Base-by-base conservation (phyloP, 2,113 vertebrate species). In the Neofelis nebulosa region DNA sequence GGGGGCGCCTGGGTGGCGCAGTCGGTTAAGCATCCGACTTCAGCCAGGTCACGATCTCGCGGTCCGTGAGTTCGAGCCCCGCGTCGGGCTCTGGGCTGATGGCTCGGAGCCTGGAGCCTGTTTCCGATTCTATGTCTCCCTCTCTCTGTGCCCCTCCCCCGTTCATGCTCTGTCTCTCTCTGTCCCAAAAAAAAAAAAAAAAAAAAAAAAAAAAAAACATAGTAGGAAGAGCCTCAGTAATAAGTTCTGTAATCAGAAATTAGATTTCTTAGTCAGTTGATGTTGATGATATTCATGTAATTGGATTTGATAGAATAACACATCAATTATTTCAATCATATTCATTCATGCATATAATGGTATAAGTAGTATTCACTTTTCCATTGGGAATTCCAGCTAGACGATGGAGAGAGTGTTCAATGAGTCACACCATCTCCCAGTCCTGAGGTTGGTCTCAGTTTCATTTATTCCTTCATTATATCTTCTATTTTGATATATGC, bases 201-300 rank as follows among this genome's bases (percentile, higher is more conserved):
- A n/a, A n/a, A n/a, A n/a, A n/a, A n/a, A n/a, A n/a, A n/a, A n/a
- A n/a, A n/a, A n/a, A n/a, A n/a, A n/a, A n/a, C n/a, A n/a, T n/a
- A n/a, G n/a, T n/a, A 73, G 63, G 48, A 65, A 93, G 45, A 89
- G 68, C 1, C 21, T 86, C 52, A 55, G 8, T 68, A 89, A 73
- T 91, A 91, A 71, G 25, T 83, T 89, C 13, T 86, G 29, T 92
- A 95, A 90, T 85, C 66, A 96, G 66, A 29, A 95, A 94, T 92
- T 96, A 86, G 41, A 73, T 63, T 73, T 93, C 93, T 94, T 73
- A 96, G 65, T 83, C 12, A 45, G 85, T 94, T 97, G 68, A 94
- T 74, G 85, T 94, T 97, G 68, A 94, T 74, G 95, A 97, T 83
- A 92, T 61, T 95, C 33, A 29, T 83, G 7, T 89, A 97, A 95